Evolutionary conservation across 2,113 vertebrate genomes (phyloP).

Genomic region (Phrynocephalus versicolor): DNA sequence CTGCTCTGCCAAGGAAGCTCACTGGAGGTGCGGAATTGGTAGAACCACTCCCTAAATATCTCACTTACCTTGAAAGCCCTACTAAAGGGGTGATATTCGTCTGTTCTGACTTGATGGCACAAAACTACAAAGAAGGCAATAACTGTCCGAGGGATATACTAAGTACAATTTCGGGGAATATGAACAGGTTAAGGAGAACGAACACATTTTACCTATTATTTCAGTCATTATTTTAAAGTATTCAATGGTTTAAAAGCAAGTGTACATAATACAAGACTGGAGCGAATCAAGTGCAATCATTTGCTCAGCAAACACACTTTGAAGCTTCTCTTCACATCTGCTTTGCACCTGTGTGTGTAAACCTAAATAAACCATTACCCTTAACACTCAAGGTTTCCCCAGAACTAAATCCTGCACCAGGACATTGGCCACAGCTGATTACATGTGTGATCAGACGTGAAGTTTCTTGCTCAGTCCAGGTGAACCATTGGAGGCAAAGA

Average conservation of each 20-base stretch:
- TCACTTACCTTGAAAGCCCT: no score
- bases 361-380: not conserved
- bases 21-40: no score
- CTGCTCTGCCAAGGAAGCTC: no score
- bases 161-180: not conserved
- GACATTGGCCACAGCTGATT: not conserved
- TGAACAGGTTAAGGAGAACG: not conserved
- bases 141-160: not conserved
- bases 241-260: not conserved
- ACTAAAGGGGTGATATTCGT: no score
- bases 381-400: not conserved
- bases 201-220: slow-evolving; percentile 12
- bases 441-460: not conserved
- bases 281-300: slow-evolving; percentile 6
- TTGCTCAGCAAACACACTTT: slow-evolving; percentile 12
- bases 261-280: not conserved
- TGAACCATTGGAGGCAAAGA: not conserved
- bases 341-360: slow-evolving; percentile 9
- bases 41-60: no score
- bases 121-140: no score
- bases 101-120: no score
- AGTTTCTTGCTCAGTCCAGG: not conserved
- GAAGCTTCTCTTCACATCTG: slow-evolving; percentile 23
- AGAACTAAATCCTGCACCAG: not conserved
- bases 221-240: slow-evolving; percentile 19